Evolutionary conservation across 2,797 vertebrate species (phyloP).

Genomic region (Philypnodon macrostomus): DNA sequence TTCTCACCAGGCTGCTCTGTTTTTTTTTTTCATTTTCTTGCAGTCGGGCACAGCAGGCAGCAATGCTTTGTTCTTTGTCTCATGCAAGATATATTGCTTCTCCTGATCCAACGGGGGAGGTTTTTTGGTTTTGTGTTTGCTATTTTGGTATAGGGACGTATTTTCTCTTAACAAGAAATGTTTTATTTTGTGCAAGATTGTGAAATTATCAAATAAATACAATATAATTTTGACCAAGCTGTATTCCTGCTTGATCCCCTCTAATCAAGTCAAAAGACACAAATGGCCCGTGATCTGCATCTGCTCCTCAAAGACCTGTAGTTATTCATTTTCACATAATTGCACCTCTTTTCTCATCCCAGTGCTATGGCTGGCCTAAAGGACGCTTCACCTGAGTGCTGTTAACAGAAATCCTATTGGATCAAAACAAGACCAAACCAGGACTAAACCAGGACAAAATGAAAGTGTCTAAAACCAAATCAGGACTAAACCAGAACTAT

Average conservation of each 20-base stretch:
- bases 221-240: slow-evolving; percentile 10
- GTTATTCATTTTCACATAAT: slow-evolving; percentile 29
- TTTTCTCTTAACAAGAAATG: neutral
- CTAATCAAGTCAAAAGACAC: slow-evolving; percentile 8
- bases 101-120: neutral
- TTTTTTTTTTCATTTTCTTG: neutral
- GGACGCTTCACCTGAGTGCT: slow-evolving; percentile 24
- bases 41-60: slow-evolving; percentile 10
- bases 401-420: too few species aligned
- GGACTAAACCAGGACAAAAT: too few species aligned
- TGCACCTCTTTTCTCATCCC: slow-evolving; percentile 13
- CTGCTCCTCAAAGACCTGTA: slow-evolving; percentile 12
- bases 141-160: neutral
- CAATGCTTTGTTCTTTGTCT: slow-evolving; percentile 10
- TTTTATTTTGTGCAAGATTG: neutral
- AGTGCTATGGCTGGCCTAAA: slow-evolving; percentile 17
- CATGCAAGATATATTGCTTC: slow-evolving; percentile 1
- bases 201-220: neutral
- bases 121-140: neutral
- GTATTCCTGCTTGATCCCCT: slow-evolving; percentile 1
- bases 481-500: too few species aligned
- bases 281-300: slow-evolving; percentile 14
- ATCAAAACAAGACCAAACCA: too few species aligned
- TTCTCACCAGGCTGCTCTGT: slow-evolving; percentile 1
- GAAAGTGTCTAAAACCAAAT: too few species aligned